phyloP scores from a whole-genome alignment of 2,888 invertebrate species.

The Pyrrhia umbra region DNA sequence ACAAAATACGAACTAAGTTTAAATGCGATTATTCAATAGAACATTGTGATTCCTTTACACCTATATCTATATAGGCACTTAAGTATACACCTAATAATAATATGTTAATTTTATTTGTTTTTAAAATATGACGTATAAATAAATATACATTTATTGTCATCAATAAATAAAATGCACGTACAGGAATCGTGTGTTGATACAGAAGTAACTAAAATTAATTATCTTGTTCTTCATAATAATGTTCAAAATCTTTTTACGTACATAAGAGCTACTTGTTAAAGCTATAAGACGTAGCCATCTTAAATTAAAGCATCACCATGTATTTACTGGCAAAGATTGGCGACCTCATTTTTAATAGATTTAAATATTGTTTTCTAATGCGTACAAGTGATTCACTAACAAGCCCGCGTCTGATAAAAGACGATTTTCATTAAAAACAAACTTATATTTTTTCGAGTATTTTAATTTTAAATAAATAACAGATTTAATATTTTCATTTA shows the following conservation, averaged over 20 bases:
- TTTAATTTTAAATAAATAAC: slow-evolving; percentile 7
- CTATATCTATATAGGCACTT: slow-evolving; percentile 55
- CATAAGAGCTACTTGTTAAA: slow-evolving; percentile 58
- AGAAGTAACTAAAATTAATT: slow-evolving; percentile 47
- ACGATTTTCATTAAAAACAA: slow-evolving; percentile 8
- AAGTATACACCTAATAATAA: slow-evolving; percentile 39
- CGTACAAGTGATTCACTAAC: slow-evolving; percentile 46
- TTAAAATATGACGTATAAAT: slow-evolving; percentile 56
- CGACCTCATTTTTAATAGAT: slow-evolving; percentile 48
- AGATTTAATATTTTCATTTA: not conserved
- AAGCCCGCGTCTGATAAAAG: slow-evolving; percentile 32
- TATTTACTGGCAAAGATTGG: slow-evolving; percentile 60
- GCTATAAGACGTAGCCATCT: slow-evolving; percentile 59
- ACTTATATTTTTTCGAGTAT: slow-evolving; percentile 7
- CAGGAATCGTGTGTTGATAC: slow-evolving; percentile 69
- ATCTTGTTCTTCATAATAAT: slow-evolving; percentile 51
- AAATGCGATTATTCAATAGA: slow-evolving; percentile 63
- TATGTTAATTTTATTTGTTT: slow-evolving; percentile 50
- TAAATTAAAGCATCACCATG: slow-evolving; percentile 58
- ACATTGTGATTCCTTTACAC: slow-evolving; percentile 60
- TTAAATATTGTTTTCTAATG: slow-evolving; percentile 48
- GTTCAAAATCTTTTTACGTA: slow-evolving; percentile 54
- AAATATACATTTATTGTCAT: slow-evolving; percentile 67
- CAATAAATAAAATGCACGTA: slow-evolving; percentile 77
- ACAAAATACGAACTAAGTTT: slow-evolving; percentile 59